These are phyloP conservation scores for Porites lutea DNA, from an alignment of 64 coral and sea anemone species.

Conservation along the genomic window DNA sequence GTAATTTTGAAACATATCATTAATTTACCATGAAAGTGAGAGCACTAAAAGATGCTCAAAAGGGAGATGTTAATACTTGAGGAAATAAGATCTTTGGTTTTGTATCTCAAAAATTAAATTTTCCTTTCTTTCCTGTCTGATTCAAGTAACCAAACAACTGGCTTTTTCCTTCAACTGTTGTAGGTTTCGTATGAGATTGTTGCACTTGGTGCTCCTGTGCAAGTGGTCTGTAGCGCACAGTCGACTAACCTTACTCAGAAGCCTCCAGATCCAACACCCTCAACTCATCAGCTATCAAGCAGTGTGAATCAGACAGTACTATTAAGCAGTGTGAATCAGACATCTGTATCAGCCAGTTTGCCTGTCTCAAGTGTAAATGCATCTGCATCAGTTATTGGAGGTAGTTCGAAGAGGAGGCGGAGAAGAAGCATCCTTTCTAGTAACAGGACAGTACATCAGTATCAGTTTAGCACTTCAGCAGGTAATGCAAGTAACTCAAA, in stretches of 20 bases:
- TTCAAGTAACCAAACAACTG: no score
- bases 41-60: no score
- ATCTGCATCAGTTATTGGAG: background rate
- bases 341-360: background rate
- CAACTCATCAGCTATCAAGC: background rate
- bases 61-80: no score
- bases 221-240: constrained; percentile 64
- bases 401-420: background rate
- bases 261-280: background rate
- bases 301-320: background rate
- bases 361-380: background rate
- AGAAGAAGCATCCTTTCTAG: constrained; percentile 11
- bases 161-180: background rate
- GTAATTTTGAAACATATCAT: no score
- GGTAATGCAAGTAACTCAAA: background rate
- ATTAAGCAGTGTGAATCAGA: background rate
- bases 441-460: constrained; percentile 32
- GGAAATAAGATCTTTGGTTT: no score
- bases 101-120: no score
- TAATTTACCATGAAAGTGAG: no score
- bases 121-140: no score
- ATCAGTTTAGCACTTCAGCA: constrained; percentile 49
- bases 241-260: constrained; percentile 30
- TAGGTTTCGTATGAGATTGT: constrained; percentile 51
- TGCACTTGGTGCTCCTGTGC: constrained; percentile 36